Evolutionary conservation across 2,888 invertebrate genomes (phyloP).

Genomic region (Parascotia fuliginaria): DNA sequence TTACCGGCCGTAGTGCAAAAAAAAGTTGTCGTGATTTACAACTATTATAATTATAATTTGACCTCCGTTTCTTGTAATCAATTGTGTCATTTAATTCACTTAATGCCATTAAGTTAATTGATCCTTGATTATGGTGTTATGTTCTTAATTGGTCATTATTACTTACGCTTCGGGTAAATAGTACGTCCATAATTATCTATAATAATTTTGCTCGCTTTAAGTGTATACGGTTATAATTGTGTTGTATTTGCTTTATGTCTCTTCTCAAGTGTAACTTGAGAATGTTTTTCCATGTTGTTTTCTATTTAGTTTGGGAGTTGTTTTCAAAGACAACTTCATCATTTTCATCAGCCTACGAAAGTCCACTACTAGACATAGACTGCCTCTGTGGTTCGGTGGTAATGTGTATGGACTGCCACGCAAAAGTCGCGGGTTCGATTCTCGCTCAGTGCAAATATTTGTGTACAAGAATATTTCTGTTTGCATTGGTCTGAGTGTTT

Average conservation of each 20-base stretch:
- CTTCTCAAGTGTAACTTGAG: too few relatives aligned
- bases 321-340: too few relatives aligned
- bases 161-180: slow-evolving; percentile 38
- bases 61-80: slow-evolving; percentile 74
- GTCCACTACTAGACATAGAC: too few relatives aligned
- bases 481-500: too few relatives aligned
- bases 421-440: too few relatives aligned
- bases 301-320: too few relatives aligned
- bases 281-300: too few relatives aligned
- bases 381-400: too few relatives aligned
- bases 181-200: slow-evolving; percentile 33
- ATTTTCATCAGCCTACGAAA: too few relatives aligned
- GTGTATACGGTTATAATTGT: slow-evolving; percentile 14
- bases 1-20: slow-evolving; percentile 3
- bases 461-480: too few relatives aligned
- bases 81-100: slow-evolving; percentile 72
- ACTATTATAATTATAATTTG: slow-evolving; percentile 64
- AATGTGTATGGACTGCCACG: too few relatives aligned
- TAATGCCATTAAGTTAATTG: slow-evolving; percentile 78
- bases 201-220: slow-evolving; percentile 22
- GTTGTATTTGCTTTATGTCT: slow-evolving; percentile 4
- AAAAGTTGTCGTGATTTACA: slow-evolving; percentile 53
- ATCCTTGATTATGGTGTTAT: slow-evolving; percentile 72
- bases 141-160: slow-evolving; percentile 67
- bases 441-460: too few relatives aligned